Percentiles rank a stretch among this genome's conserved stretches.
These are phyloP conservation scores for Coryphaenoides rupestris DNA, from an alignment of 2,113 vertebrate genomes.

Conservation along the genomic window DNA sequence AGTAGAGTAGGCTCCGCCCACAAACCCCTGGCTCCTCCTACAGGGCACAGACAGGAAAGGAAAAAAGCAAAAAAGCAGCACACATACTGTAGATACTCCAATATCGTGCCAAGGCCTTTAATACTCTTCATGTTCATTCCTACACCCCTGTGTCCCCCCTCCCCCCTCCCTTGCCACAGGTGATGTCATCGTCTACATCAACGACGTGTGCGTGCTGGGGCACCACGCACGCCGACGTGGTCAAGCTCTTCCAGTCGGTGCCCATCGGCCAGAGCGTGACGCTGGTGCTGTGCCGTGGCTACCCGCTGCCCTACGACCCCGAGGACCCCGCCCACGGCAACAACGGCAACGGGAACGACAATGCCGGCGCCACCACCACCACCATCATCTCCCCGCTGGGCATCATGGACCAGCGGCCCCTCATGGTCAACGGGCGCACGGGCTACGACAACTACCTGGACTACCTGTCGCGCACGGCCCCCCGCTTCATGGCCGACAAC, in stretches of 20 bases:
- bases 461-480: constrained; percentile 90
- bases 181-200: constrained; percentile 98
- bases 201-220: constrained; percentile 96
- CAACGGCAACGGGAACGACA: too few species aligned
- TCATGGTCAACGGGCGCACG: constrained; percentile 90
- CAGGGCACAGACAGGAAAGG: too few species aligned
- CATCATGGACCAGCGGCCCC: constrained; percentile 92
- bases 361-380: constrained; percentile 51
- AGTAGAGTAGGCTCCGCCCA: too few species aligned
- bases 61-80: too few species aligned
- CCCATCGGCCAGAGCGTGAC: constrained; percentile 97
- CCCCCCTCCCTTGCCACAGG: constrained; percentile 70
- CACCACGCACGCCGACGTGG: constrained; percentile 96
- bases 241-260: constrained; percentile 98
- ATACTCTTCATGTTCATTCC: too few species aligned
- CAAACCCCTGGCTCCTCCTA: too few species aligned
- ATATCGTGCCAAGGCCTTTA: too few species aligned
- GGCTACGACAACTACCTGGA: constrained; percentile 97
- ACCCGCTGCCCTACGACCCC: constrained; percentile 94
- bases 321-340: constrained; percentile 84
- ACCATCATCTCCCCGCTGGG: constrained; percentile 87
- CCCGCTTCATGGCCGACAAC: constrained; percentile 73
- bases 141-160: too few species aligned
- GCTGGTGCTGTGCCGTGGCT: constrained; percentile 93
- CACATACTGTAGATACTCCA: too few species aligned